Conservation (phyloP, 2,888 invertebrate genomes). For the Gasteruption jaculator region DNA sequence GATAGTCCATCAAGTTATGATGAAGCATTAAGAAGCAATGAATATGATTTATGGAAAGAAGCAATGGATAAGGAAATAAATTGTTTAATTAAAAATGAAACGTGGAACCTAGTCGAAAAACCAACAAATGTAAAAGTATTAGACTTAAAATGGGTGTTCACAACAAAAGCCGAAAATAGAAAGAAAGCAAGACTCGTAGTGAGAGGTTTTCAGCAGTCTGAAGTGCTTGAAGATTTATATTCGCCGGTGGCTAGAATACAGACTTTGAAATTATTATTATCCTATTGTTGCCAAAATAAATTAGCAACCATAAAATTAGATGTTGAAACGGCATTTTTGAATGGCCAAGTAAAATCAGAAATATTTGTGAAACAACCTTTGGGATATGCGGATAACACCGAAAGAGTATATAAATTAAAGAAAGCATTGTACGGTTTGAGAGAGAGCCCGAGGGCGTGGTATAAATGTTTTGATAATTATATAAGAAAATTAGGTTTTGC, state of each 20-base stretch:
- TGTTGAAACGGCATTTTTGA: slow-evolving; percentile 21
- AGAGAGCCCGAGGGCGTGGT: slow-evolving; percentile 23
- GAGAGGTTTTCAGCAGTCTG: slow-evolving; percentile 14
- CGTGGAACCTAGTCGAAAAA: slow-evolving; percentile 2
- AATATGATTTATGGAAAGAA: not conserved
- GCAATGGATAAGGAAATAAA: slow-evolving; percentile 3
- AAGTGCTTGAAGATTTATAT: slow-evolving; percentile 9
- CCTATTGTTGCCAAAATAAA: slow-evolving; percentile 6
- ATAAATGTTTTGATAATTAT: slow-evolving; percentile 17
- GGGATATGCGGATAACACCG: slow-evolving; percentile 16
- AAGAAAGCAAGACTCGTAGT: slow-evolving; percentile 3
- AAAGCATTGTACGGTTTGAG: slow-evolving; percentile 24
- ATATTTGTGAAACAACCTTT: slow-evolving; percentile 17
- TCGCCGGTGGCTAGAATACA: slow-evolving; percentile 12
- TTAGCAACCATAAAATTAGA: slow-evolving; percentile 16
- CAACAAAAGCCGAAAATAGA: not conserved
- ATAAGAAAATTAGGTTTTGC: slow-evolving; percentile 12
- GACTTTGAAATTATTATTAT: slow-evolving; percentile 9
- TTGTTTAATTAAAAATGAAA: slow-evolving; percentile 2
- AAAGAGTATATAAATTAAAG: slow-evolving; percentile 16
- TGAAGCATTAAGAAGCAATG: not conserved
- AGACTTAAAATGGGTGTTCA: slow-evolving; percentile 1
- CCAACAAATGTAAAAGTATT: slow-evolving; percentile 1
- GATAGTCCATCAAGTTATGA: slow-evolving; percentile 4
- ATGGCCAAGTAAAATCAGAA: slow-evolving; percentile 18